A percentile compares a stretch with the other conserved stretches of the same genome.
phyloP scores from a whole-genome alignment of 2,888 invertebrate species.

The Spilosoma lubricipeda region DNA sequence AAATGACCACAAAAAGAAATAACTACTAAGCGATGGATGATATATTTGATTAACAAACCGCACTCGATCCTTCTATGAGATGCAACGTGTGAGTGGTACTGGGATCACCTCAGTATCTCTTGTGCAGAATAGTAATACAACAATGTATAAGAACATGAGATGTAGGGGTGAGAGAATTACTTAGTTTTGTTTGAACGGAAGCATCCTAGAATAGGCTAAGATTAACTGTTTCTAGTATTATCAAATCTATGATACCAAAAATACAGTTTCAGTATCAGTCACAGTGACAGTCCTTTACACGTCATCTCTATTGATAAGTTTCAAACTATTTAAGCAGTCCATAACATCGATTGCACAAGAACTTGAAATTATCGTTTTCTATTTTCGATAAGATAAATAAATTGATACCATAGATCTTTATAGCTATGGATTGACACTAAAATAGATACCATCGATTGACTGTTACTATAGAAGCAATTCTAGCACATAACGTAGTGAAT shows the following conservation, averaged over 20 bases:
- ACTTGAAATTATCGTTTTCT: background rate
- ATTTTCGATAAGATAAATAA: background rate
- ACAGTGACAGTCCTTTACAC: background rate
- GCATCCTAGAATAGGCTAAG: too few relatives aligned
- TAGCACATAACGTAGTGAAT: background rate
- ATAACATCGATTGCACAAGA: background rate
- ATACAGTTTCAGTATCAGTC: background rate
- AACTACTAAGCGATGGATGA: constrained; percentile 70
- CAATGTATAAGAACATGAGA: background rate
- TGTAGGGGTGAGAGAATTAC: too few relatives aligned
- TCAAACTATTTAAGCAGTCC: background rate
- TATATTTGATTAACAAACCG: constrained; percentile 65
- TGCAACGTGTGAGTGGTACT: constrained; percentile 27
- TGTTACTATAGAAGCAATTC: background rate
- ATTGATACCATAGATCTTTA: background rate
- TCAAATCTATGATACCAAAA: too few relatives aligned
- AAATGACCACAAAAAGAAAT: constrained; percentile 84
- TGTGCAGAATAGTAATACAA: background rate
- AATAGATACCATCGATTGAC: background rate
- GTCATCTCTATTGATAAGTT: too few relatives aligned
- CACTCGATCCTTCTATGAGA: constrained; percentile 29
- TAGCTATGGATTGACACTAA: background rate
- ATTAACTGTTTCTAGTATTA: too few relatives aligned
- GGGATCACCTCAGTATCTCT: constrained; percentile 16
- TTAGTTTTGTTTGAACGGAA: too few relatives aligned